Conservation (phyloP, 2,113 vertebrate genomes). For the Pyrgilauda ruficollis region DNA sequence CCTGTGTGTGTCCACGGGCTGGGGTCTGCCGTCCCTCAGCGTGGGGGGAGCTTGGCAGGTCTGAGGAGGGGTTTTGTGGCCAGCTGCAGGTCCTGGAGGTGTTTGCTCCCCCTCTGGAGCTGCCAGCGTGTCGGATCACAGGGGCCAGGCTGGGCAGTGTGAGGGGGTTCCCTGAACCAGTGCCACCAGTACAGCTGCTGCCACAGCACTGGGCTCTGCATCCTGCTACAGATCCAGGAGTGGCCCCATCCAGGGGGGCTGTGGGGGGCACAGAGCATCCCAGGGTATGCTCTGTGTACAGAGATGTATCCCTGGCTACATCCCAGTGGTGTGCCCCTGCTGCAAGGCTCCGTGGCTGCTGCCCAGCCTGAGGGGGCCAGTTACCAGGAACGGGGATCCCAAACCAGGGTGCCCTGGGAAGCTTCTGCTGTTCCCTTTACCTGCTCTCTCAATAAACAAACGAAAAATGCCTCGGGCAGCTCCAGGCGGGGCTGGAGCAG, state of each 20-base stretch:
- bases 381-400: neutral
- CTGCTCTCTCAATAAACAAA: neutral
- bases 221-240: accelerated
- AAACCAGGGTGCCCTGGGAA: neutral
- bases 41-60: neutral
- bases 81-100: neutral
- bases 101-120: neutral
- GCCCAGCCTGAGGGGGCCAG: accelerated
- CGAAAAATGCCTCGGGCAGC: neutral
- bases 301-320: too few relatives aligned
- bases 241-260: neutral
- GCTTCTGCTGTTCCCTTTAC: neutral
- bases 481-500: neutral
- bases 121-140: neutral
- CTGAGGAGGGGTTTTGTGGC: neutral
- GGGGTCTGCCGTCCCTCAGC: accelerated
- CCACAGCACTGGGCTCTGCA: neutral
- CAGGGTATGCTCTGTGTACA: too few relatives aligned
- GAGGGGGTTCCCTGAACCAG: neutral
- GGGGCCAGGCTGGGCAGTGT: neutral
- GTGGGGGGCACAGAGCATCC: accelerated
- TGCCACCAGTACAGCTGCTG: neutral
- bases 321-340: accelerated
- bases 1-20: accelerated
- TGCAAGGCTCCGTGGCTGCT: accelerated